These are phyloP conservation scores for Podarcis muralis DNA, from an alignment of 2,113 vertebrate genomes.

Conservation along the genomic window DNA sequence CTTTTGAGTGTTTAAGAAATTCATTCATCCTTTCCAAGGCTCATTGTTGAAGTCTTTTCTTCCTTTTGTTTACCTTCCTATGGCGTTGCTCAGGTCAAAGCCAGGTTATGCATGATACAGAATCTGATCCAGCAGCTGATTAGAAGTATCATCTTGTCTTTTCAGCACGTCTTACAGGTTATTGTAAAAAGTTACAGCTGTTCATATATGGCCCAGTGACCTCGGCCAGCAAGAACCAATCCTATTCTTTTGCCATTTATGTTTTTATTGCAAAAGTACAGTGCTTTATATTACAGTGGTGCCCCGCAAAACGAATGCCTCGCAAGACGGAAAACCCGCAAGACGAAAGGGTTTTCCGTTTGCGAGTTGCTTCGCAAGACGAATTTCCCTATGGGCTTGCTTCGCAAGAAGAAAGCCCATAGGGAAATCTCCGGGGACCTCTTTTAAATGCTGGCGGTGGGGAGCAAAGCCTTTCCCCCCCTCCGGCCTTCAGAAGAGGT, in stretches of 20 bases:
- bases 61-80: not conserved
- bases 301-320: too few species aligned
- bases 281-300: not conserved
- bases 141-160: not conserved
- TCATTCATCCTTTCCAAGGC: conserved; percentile 1
- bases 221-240: not conserved
- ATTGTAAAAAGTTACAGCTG: not conserved
- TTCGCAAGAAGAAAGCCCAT: too few species aligned
- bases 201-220: not conserved
- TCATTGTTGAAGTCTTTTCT: not conserved
- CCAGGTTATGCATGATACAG: not conserved
- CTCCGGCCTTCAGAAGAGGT: too few species aligned
- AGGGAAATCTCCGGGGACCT: too few species aligned
- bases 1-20: not conserved
- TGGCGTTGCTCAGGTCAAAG: not conserved
- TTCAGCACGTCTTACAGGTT: too few species aligned
- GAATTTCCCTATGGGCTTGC: too few species aligned
- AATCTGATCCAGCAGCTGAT: not conserved
- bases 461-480: too few species aligned
- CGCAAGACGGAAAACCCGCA: too few species aligned
- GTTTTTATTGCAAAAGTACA: not conserved
- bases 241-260: not conserved
- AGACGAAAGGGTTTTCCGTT: too few species aligned
- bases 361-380: too few species aligned
- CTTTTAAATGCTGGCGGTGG: too few species aligned